These are phyloP conservation scores for Atopsyche davidsoni DNA, from an alignment of 1,140 invertebrate genomes.

Conservation along the genomic window DNA sequence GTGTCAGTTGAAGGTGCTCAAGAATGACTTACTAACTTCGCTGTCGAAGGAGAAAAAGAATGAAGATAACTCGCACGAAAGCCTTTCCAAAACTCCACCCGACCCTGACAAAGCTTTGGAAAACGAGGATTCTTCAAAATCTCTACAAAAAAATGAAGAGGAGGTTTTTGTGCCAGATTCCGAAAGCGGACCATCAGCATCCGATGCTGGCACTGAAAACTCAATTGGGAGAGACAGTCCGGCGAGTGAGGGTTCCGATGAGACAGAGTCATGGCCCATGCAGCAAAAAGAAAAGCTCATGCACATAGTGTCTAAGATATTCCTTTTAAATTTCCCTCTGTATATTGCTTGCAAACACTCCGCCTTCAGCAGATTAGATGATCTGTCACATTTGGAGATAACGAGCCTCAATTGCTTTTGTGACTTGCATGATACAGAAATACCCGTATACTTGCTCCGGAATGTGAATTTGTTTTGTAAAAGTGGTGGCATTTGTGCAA, in stretches of 20 bases:
- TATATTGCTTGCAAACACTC: constrained; percentile 90
- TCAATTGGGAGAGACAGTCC: constrained; percentile 27
- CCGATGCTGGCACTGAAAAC: constrained; percentile 21
- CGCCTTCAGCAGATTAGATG: constrained; percentile 66
- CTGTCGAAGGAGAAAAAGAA: constrained; percentile 27
- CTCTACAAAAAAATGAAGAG: constrained; percentile 23
- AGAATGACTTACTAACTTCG: constrained; percentile 49
- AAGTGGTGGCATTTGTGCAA: constrained; percentile 76
- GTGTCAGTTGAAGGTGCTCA: constrained; percentile 66
- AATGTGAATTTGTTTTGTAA: constrained; percentile 91
- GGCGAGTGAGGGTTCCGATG: constrained; percentile 32
- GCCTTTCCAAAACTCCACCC: constrained; percentile 25
- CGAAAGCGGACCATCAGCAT: constrained; percentile 22
- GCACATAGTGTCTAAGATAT: constrained; percentile 73
- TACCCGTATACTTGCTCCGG: constrained; percentile 79
- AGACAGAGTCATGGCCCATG: constrained; percentile 56
- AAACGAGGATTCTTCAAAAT: constrained; percentile 27
- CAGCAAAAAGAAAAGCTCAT: constrained; percentile 73
- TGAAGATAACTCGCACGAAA: constrained; percentile 25
- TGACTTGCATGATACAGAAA: constrained; percentile 88
- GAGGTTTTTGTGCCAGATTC: constrained; percentile 30
- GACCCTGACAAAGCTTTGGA: constrained; percentile 23
- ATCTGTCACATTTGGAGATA: constrained; percentile 70
- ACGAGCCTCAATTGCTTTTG: constrained; percentile 75
- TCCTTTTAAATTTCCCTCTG: constrained; percentile 80